A percentile compares a stretch with the other conserved stretches of the same genome.
These are phyloP conservation scores for Lacanobia oleracea DNA, from an alignment of 2,888 invertebrate species.

Conservation along the genomic window DNA sequence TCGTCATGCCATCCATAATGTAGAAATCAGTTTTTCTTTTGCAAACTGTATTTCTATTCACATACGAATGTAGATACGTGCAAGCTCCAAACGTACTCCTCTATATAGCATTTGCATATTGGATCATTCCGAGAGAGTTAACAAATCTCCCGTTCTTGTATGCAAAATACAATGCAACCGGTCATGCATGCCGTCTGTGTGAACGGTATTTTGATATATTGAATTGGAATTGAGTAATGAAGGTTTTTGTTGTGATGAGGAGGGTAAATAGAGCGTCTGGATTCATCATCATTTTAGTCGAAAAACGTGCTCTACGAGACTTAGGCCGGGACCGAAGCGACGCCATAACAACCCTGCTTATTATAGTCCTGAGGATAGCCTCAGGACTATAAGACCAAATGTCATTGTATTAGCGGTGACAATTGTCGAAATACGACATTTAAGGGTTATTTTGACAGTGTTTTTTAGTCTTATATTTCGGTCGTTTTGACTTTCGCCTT, in stretches of 20 bases:
- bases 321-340: too few relatives aligned
- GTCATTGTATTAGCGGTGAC: too few relatives aligned
- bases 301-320: too few relatives aligned
- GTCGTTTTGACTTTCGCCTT: too few relatives aligned
- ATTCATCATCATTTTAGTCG: too few relatives aligned
- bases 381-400: too few relatives aligned
- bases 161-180: conserved; percentile 62
- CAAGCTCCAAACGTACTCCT: conserved; percentile 37
- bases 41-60: conserved; percentile 46
- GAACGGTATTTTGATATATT: conserved; percentile 34
- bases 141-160: conserved; percentile 71
- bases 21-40: conserved; percentile 54
- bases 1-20: conserved; percentile 45
- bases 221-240: conserved; percentile 15
- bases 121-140: conserved; percentile 76
- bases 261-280: background rate
- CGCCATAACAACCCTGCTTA: too few relatives aligned
- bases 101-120: conserved; percentile 72
- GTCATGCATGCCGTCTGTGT: conserved; percentile 39
- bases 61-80: conserved; percentile 30
- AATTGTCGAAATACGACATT: too few relatives aligned
- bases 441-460: too few relatives aligned
- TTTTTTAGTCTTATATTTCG: too few relatives aligned
- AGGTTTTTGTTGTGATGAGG: background rate
- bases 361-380: too few relatives aligned